Evolutionary conservation across 2,888 invertebrate species (phyloP), one percentile per base, ranked within the genome.

Genomic region (Caenorhabditis sp.): DNA sequence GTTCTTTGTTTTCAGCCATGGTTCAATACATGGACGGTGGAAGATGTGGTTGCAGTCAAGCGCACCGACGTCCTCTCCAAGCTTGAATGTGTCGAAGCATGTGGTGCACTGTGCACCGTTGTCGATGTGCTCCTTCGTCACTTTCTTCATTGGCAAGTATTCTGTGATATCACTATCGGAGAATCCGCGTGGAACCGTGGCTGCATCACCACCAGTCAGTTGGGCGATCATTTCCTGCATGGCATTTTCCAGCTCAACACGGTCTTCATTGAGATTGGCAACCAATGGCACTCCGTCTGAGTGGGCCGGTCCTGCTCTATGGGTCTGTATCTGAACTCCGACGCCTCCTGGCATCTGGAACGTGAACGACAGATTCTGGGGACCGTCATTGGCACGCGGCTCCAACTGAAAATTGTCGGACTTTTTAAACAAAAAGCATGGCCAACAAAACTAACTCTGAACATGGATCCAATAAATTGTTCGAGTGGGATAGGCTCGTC

Each of bases 51-150:
- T 70, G 56, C 88, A 88, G 58, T 82, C 81, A 44, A 88, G 82
- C 1, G 66, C 66, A 6, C 83, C 85, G 28, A 87, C 88, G 7
- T 79, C 61, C 41, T 87, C 88, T 44, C 85, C 85, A 22, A 85
- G 47, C 14, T 77, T 82, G 82, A 87, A 89, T 0, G 75, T 83
- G 24, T 88, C 89, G 61, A 89, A 86, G 76, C 89, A 89, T 5
- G 87, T 88, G 14, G 87, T 84, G 74, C 89, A 89, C 77, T 89
- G 88, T 0, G 80, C 82, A 6, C 81, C 82, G 54, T 88, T 85
- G 28, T 88, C 86, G 7, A 89, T 85, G 14, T 89, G 88, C 24
- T 76, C 61, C 58, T 87, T 82, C 1, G 64, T 80, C 10, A 88
- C 84, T 28, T 80, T 80, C n/a, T 56, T 68, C 76, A 84, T 76